These are phyloP conservation scores for Myiagra hebetior DNA, from an alignment of 2,113 vertebrate species.

Conservation along the genomic window DNA sequence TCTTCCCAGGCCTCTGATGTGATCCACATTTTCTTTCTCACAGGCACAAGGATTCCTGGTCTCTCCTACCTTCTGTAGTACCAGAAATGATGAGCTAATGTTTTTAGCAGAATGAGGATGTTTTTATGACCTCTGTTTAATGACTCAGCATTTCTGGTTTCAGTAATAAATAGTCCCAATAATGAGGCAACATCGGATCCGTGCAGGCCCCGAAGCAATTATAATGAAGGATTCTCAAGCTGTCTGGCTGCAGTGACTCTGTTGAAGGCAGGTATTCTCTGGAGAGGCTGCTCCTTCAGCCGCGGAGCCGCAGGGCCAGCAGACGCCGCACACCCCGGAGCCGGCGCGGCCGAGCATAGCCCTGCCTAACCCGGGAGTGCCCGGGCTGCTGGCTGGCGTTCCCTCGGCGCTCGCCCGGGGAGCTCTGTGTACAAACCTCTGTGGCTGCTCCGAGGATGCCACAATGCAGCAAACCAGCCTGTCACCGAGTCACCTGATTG, in stretches of 20 bases:
- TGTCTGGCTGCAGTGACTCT: background rate
- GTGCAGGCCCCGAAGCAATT: background rate
- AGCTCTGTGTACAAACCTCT: background rate
- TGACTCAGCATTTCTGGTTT: conserved; percentile 34
- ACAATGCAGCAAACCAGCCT: conserved; percentile 52
- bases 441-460: conserved; percentile 12
- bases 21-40: background rate
- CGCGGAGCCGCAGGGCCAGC: background rate
- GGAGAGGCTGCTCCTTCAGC: background rate
- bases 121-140: conserved; percentile 6
- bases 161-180: background rate
- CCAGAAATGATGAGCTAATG: conserved; percentile 11
- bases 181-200: background rate
- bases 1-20: background rate
- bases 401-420: fast-evolving
- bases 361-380: background rate
- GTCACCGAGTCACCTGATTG: conserved; percentile 48
- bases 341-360: fast-evolving
- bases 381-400: background rate
- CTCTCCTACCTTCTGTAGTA: background rate
- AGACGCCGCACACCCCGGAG: background rate
- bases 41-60: background rate
- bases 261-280: background rate
- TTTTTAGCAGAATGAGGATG: background rate
- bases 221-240: background rate